Conservation (phyloP, 2,797 vertebrate species). For the Momotus momota region DNA sequence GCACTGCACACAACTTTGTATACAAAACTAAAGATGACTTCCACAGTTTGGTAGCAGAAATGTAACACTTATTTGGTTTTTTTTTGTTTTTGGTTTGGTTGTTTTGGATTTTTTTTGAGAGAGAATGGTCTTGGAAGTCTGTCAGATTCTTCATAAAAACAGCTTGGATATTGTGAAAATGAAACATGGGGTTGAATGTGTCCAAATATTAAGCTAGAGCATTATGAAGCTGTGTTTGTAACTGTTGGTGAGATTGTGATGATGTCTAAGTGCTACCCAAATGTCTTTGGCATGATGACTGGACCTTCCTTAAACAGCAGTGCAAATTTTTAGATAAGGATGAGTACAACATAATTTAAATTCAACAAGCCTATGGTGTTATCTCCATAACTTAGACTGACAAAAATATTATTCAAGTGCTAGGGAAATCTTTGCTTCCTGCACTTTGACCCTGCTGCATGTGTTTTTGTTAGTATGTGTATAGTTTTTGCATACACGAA, state of each 20-base stretch:
- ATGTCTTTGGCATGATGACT: not conserved
- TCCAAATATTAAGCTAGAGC: not conserved
- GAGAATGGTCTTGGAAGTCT: not conserved
- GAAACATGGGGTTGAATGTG: not conserved
- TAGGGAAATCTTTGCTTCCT: not conserved
- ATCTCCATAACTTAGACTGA: not conserved
- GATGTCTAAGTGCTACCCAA: not conserved
- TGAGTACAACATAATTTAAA: not conserved
- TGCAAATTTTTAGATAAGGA: not conserved
- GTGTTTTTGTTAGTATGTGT: not conserved
- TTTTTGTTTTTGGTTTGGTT: no score
- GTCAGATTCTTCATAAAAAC: not conserved
- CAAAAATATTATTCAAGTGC: not conserved
- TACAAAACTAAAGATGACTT: not conserved
- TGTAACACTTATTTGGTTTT: not conserved
- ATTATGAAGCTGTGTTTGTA: not conserved
- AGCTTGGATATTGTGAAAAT: conserved; percentile 5
- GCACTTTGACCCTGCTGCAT: not conserved
- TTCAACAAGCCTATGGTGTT: not conserved
- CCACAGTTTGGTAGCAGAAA: not conserved
- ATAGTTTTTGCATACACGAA: not conserved
- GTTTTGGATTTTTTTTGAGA: not conserved
- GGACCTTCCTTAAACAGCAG: not conserved
- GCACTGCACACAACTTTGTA: not conserved
- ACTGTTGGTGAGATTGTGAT: not conserved